Evolutionary conservation across 2,888 invertebrate genomes (phyloP), one percentile per base, ranked within the genome.

Genomic region (Campoletis raptor): DNA sequence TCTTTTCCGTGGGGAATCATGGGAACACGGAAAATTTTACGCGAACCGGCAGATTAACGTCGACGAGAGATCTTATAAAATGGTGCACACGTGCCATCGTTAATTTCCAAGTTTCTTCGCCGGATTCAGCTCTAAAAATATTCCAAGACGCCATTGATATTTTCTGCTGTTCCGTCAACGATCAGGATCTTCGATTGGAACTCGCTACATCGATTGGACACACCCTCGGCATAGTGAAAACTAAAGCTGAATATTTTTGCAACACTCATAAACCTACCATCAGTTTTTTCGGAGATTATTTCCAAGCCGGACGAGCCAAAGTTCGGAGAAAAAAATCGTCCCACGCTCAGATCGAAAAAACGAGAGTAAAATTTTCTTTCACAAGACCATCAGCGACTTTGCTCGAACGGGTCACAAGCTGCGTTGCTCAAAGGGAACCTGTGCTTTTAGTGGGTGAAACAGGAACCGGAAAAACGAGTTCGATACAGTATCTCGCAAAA

Each of bases 391-490:
- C 98, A 0, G 96, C 97, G 0, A 97, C 97, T 92, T 95, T 99
- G 70, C 94, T 99, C 61, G 99, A 99, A 95, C 96, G 97, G 37
- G 97, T 99, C 76, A 97, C 98, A 30, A 97, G 97, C 86, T 98
- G 98, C 92, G 96, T 99, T 0, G 95, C 95, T 0, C 96, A 97
- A 74, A 96, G 96, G 73, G 99, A 99, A 93, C 98, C 99, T 0
- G 98, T 99, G 1, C 95, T 99, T 7, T 95, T 99, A 8, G 99
- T 99, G 0, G 99, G 99, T 42, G 99, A 99, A 95, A 99, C 99
- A 0, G 99, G 99, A 70, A 99, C 99, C 0, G 99, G 99, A 0
- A 99, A 99, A 95, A 99, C 99, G 0, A 98, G 98, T 0, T 97
- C 98, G 0, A 96, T 99, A 0, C 99, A 99, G 93, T 98, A 98